phyloP scores from a whole-genome alignment of 37 sponge, comb jelly and placozoan species.

The Spongilla lacustris region DNA sequence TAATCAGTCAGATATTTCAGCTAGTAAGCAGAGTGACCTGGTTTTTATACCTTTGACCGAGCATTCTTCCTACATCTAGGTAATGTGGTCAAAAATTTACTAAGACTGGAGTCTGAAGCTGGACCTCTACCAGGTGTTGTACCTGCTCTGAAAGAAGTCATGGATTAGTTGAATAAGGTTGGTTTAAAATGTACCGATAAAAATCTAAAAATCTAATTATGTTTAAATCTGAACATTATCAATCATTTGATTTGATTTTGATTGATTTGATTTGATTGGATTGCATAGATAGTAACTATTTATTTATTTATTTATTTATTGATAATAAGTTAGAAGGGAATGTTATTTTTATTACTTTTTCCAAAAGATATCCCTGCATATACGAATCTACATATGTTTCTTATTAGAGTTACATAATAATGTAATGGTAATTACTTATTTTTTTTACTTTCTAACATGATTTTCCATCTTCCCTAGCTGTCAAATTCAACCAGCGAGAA shows the following conservation, averaged over 20 bases:
- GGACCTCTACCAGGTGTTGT: constrained; percentile 28
- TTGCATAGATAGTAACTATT: no score
- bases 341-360: no score
- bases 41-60: background rate
- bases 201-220: background rate
- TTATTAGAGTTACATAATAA: no score
- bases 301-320: no score
- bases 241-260: no score
- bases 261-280: no score
- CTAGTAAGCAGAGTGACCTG: background rate
- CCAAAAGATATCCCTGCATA: no score
- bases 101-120: constrained; percentile 43
- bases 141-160: constrained; percentile 25
- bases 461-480: background rate
- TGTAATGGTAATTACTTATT: no score
- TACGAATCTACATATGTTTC: no score
- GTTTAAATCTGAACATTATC: no score
- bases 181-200: background rate
- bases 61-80: background rate
- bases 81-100: constrained; percentile 6
- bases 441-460: no score
- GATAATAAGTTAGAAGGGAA: no score
- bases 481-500: background rate
- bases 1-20: background rate
- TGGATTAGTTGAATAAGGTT: constrained; percentile 39